phyloP scores from a whole-genome alignment of 2,113 vertebrate species.

The Bos indicus region DNA sequence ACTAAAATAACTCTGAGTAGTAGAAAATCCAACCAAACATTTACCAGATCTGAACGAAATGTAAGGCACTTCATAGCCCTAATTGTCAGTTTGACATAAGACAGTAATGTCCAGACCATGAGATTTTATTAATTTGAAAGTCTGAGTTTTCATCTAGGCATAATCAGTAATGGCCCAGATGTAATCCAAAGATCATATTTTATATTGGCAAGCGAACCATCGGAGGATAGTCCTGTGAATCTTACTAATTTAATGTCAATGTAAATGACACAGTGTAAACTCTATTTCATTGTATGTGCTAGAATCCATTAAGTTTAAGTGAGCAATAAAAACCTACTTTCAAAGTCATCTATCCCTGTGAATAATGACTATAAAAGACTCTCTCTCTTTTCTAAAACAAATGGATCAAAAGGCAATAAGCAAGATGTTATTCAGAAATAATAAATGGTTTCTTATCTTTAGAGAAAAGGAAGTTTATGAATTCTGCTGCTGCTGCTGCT shows the following conservation, averaged over 20 bases:
- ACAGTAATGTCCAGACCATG: slow-evolving; percentile 1
- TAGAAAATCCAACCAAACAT: neutral
- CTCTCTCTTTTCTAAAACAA: slow-evolving; percentile 1
- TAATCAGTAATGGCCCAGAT: neutral
- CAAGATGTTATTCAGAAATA: neutral
- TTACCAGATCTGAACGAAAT: neutral
- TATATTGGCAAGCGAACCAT: slow-evolving; percentile 41
- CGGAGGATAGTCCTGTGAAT: neutral
- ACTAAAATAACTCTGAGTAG: neutral
- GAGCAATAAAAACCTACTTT: slow-evolving; percentile 64
- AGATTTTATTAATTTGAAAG: slow-evolving; percentile 49
- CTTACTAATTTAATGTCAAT: slow-evolving; percentile 53
- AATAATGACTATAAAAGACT: slow-evolving; percentile 47
- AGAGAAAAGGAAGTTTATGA: neutral
- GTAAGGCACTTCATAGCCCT: neutral
- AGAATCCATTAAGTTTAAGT: slow-evolving; percentile 67
- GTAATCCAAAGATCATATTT: slow-evolving; percentile 51
- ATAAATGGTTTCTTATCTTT: neutral
- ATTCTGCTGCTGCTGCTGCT: neutral
- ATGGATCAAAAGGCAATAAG: slow-evolving; percentile 40
- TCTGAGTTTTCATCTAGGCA: slow-evolving; percentile 26
- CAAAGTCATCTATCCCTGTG: slow-evolving; percentile 41
- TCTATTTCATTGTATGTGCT: slow-evolving; percentile 55
- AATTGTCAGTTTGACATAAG: slow-evolving; percentile 2
- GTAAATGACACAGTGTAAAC: slow-evolving; percentile 56